Evolutionary conservation across 2,797 vertebrate genomes (phyloP), one percentile per base, ranked within the genome.

Genomic region (Clarias laeviceps): DNA sequence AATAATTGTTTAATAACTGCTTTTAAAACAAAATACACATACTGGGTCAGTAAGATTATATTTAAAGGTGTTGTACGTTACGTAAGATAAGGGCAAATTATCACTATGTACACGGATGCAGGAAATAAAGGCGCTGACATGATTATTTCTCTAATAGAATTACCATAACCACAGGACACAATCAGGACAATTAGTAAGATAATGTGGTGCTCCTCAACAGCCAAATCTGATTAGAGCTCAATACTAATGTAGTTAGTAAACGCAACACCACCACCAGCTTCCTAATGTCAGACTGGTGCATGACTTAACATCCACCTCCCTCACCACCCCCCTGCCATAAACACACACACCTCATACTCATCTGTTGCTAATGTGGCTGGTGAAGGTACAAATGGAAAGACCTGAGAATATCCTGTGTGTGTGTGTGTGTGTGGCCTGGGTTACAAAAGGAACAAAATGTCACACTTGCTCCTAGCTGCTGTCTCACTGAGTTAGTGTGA

Each of bases 121-220:
- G 57, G 59, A 80, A 29, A 64, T 80, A 64, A 80, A 12, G 9
- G 57, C 1, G 22, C 61, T 85, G 84, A 86, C 7, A 15, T 69
- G 54, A 88, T 59, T 73, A 81, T 84, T 87, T 86, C 88, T 92
- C 91, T 86, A 91, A 91, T 89, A 90, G 89, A 88, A 85, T 91
- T 90, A 93, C 90, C 89, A 79, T 68, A 92, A 91, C 93, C 91
- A 93, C 92, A 93, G 57, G 5, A 37, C 32, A 61, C 37, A 79
- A 93, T 91, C 90, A 91, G 92, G 88, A 93, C 94, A 94, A 93
- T 95, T 94, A 94, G 90, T 92, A 89, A 72, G 91, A 94, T 95
- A 92, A 94, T 93, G 92, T 88, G 85, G 90, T 88, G 87, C 89
- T 91, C 90, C 45, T 92, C 91, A 93, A 92, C 92, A 90, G 92